Conservation (phyloP, 2,797 vertebrate genomes). For the Anguilla obscura region DNA sequence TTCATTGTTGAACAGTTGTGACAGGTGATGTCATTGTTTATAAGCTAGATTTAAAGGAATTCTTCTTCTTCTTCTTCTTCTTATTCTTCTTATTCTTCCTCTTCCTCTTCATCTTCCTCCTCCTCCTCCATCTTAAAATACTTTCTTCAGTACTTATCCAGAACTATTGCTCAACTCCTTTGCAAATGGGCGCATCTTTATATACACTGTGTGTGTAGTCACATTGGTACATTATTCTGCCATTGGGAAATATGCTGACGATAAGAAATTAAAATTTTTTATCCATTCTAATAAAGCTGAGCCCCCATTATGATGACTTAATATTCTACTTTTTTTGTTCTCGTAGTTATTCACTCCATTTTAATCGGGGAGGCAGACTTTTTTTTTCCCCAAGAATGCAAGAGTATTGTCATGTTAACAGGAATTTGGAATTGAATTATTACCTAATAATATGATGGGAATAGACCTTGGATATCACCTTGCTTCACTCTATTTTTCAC, state of each 20-base stretch:
- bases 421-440: constrained; percentile 7
- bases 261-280: not conserved
- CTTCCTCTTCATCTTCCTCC: not conserved
- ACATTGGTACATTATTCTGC: not conserved
- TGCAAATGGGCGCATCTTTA: not conserved
- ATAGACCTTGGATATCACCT: not conserved
- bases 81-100: not conserved
- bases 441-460: not conserved
- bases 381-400: not conserved
- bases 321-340: not conserved
- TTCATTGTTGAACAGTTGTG: not conserved
- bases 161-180: not conserved
- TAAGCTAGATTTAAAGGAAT: not conserved
- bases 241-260: not conserved
- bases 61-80: not conserved
- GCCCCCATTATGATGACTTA: constrained; percentile 3
- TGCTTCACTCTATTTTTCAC: not conserved
- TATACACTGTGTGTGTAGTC: not conserved
- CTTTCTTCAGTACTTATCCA: not conserved
- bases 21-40: not conserved
- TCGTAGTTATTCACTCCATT: not conserved
- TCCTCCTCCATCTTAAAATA: not conserved
- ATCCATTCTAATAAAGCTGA: not conserved
- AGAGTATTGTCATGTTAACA: not conserved
- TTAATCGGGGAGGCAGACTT: not conserved